Evolutionary conservation across 2,113 vertebrate species (phyloP).

Genomic region (Dryoscopus gambensis): DNA sequence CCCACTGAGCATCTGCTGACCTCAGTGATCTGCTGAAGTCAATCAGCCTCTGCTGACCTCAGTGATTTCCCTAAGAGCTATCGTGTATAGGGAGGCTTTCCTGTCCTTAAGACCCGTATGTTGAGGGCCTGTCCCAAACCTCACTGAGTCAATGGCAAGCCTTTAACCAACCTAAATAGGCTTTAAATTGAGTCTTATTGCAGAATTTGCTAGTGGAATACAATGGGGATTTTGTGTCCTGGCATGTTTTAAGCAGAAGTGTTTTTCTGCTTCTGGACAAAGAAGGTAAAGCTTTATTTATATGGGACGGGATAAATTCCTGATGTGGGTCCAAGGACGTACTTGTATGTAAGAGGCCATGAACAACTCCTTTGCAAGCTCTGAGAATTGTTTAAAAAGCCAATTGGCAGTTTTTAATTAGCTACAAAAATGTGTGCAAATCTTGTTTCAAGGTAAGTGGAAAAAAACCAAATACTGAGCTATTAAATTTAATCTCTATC

Average conservation of each 20-base stretch:
- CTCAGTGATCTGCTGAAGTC: constrained; percentile 44
- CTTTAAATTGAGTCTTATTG: not conserved
- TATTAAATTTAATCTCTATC: not conserved
- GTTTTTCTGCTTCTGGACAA: not conserved
- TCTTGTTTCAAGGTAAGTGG: constrained; percentile 1
- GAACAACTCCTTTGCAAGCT: not conserved
- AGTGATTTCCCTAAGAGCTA: constrained; percentile 36
- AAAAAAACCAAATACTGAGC: not conserved
- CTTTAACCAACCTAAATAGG: not conserved
- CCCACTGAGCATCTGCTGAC: constrained; percentile 46
- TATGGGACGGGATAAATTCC: not conserved
- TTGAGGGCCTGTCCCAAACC: not conserved
- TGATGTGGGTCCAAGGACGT: not conserved
- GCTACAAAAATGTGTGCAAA: constrained; percentile 14
- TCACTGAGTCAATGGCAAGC: not conserved
- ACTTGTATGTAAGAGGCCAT: not conserved
- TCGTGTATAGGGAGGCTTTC: not conserved
- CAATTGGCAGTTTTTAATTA: not conserved
- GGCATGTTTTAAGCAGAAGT: not conserved
- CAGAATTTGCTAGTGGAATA: not conserved
- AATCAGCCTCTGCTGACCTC: constrained; percentile 33
- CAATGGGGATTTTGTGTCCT: not conserved
- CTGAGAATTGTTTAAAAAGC: not conserved
- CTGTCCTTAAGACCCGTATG: not conserved
- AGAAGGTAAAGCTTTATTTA: not conserved